Evolutionary conservation across 2,113 vertebrate species (phyloP).

Genomic region (Labeo catla): DNA sequence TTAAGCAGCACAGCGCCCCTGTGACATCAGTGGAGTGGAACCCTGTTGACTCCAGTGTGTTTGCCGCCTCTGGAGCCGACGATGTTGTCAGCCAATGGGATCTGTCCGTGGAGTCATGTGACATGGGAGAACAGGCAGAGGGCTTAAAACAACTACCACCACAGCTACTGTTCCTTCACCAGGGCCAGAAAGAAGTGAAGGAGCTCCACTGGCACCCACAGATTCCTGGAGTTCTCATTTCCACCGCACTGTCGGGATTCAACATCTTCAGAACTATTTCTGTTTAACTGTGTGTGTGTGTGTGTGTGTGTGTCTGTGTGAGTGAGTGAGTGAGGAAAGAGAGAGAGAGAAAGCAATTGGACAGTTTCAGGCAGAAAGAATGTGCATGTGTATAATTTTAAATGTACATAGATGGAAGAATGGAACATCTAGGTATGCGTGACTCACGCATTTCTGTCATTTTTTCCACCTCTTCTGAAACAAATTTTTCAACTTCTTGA

Average conservation of each 20-base stretch:
- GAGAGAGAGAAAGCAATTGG: background rate
- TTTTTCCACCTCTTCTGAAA: slow-evolving; percentile 61
- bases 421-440: slow-evolving; percentile 8
- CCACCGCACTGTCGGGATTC: slow-evolving; percentile 87
- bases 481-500: background rate
- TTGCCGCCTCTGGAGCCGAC: slow-evolving; percentile 84
- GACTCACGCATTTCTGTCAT: background rate
- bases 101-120: slow-evolving; percentile 85
- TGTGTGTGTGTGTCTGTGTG: background rate
- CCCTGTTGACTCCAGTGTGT: slow-evolving; percentile 85
- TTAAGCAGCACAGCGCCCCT: slow-evolving; percentile 90
- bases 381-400: background rate
- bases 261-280: slow-evolving; percentile 91
- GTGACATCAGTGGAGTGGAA: slow-evolving; percentile 91
- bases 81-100: slow-evolving; percentile 91
- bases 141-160: slow-evolving; percentile 80
- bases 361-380: background rate
- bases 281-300: slow-evolving; percentile 63
- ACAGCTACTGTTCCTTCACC: slow-evolving; percentile 90
- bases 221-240: slow-evolving; percentile 81
- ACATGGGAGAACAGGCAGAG: slow-evolving; percentile 72
- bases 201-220: slow-evolving; percentile 93
- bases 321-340: background rate
- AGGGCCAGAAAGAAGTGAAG: slow-evolving; percentile 89
- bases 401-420: slow-evolving; percentile 23